Percentiles rank a stretch among this genome's conserved stretches.
Evolutionary conservation across 2,888 invertebrate species (phyloP).

Genomic region (Nymphalis urticae): DNA sequence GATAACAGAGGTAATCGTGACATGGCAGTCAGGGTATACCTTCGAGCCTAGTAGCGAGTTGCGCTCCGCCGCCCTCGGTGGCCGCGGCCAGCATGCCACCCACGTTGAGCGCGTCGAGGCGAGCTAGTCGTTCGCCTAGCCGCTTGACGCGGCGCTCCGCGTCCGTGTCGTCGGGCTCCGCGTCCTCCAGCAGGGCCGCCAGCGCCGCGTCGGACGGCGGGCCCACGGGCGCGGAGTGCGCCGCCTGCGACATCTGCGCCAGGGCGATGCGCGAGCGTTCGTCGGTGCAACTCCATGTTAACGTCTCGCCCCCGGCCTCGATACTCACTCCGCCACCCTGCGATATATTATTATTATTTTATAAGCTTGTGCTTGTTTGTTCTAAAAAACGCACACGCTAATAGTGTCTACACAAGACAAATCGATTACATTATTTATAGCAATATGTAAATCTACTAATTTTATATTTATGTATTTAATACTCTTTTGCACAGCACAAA

Average conservation of each 20-base stretch:
- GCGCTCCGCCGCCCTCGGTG: constrained; percentile 86
- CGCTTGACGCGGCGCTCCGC: constrained; percentile 86
- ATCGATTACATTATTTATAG: too few species aligned
- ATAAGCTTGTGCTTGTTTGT: too few species aligned
- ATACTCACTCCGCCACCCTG: constrained; percentile 44
- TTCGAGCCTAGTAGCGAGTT: constrained; percentile 79
- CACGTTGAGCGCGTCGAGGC: constrained; percentile 85
- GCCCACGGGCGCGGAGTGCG: constrained; percentile 82
- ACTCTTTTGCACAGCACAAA: too few species aligned
- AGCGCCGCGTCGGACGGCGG: constrained; percentile 88
- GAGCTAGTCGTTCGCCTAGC: constrained; percentile 91
- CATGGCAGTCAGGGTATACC: constrained; percentile 79
- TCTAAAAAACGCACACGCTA: too few species aligned
- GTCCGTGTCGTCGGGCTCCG: constrained; percentile 93
- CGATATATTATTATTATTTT: neutral
- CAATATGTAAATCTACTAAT: too few species aligned
- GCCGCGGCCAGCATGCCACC: constrained; percentile 87
- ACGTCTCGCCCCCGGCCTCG: constrained; percentile 46
- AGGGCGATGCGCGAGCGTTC: constrained; percentile 41
- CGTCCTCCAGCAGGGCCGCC: constrained; percentile 85
- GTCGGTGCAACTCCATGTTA: constrained; percentile 43
- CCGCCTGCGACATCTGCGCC: constrained; percentile 41
- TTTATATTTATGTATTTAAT: too few species aligned
- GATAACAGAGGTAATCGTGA: constrained; percentile 86
- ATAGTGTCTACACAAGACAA: too few species aligned